Evolutionary conservation across 2,888 invertebrate genomes (phyloP).

Genomic region (Arctia plantaginis): DNA sequence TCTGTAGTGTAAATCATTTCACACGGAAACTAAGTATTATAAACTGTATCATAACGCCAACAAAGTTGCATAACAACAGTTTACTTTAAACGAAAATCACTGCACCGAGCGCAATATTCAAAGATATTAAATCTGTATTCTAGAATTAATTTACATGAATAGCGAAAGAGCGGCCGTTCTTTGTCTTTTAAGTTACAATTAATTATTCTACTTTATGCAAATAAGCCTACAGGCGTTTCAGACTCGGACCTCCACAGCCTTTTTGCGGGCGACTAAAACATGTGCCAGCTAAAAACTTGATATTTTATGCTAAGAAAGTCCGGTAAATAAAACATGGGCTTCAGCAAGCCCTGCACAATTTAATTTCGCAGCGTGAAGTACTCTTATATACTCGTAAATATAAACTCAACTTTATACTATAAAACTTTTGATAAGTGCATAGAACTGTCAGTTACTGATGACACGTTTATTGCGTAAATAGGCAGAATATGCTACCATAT

Average conservation of each 20-base stretch:
- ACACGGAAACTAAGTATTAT: slow-evolving; percentile 28
- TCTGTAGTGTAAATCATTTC: slow-evolving; percentile 42
- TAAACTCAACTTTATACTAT: slow-evolving; percentile 38
- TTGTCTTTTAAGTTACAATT: slow-evolving; percentile 83
- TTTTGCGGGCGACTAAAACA: slow-evolving; percentile 64
- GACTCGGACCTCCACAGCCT: slow-evolving; percentile 62
- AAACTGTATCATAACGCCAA: slow-evolving; percentile 15
- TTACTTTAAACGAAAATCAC: slow-evolving; percentile 43
- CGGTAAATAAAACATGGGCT: slow-evolving; percentile 60
- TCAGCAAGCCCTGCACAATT: slow-evolving; percentile 35
- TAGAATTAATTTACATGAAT: slow-evolving; percentile 82
- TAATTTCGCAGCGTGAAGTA: slow-evolving; percentile 33
- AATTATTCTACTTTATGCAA: slow-evolving; percentile 85
- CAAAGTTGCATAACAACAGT: slow-evolving; percentile 35
- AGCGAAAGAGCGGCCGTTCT: slow-evolving; percentile 73
- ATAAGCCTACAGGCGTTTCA: slow-evolving; percentile 70
- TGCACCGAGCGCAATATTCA: slow-evolving; percentile 45
- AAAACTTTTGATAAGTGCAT: slow-evolving; percentile 29
- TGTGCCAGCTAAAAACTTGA: slow-evolving; percentile 62
- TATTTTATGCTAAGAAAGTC: slow-evolving; percentile 62
- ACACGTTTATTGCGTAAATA: not conserved
- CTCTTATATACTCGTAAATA: slow-evolving; percentile 26
- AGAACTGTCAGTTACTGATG: slow-evolving; percentile 24
- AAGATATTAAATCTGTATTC: slow-evolving; percentile 65
- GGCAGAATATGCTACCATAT: not conserved